These are phyloP conservation scores for Euura saliciscinereae DNA, from an alignment of 1,140 invertebrate species.

Conservation along the genomic window DNA sequence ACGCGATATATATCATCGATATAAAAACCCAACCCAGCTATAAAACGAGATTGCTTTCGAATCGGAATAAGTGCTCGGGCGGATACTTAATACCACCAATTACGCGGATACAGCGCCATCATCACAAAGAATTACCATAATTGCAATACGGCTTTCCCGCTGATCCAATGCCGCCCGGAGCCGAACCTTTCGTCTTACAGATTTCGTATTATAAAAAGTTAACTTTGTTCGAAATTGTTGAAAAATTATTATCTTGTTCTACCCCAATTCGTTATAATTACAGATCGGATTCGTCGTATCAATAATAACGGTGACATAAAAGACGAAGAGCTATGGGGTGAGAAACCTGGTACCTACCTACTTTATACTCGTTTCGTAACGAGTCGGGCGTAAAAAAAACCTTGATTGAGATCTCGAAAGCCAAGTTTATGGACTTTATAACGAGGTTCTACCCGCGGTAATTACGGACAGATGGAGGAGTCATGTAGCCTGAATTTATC, in stretches of 20 bases:
- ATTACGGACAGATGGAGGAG: constrained; percentile 18
- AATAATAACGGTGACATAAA: too few relatives aligned
- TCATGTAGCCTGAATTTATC: constrained; percentile 14
- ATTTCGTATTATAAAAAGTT: too few relatives aligned
- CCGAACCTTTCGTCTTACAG: too few relatives aligned
- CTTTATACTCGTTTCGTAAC: background rate
- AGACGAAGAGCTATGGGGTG: too few relatives aligned
- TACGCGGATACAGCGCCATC: background rate
- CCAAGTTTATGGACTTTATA: constrained; percentile 5
- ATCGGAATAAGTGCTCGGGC: background rate
- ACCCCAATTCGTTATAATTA: too few relatives aligned
- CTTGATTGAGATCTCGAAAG: constrained; percentile 19
- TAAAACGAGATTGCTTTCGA: constrained; percentile 7
- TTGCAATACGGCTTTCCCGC: background rate
- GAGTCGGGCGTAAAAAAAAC: background rate
- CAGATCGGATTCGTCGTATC: too few relatives aligned
- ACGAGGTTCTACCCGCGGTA: constrained; percentile 9
- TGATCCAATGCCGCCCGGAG: too few relatives aligned
- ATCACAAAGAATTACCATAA: constrained; percentile 3
- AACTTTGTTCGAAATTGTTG: too few relatives aligned
- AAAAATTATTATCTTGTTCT: too few relatives aligned
- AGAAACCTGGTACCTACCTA: too few relatives aligned
- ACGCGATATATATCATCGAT: too few relatives aligned
- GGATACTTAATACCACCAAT: background rate
- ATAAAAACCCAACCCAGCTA: background rate